Evolutionary conservation across 2,888 invertebrate species (phyloP).

Genomic region (Neria commutata): DNA sequence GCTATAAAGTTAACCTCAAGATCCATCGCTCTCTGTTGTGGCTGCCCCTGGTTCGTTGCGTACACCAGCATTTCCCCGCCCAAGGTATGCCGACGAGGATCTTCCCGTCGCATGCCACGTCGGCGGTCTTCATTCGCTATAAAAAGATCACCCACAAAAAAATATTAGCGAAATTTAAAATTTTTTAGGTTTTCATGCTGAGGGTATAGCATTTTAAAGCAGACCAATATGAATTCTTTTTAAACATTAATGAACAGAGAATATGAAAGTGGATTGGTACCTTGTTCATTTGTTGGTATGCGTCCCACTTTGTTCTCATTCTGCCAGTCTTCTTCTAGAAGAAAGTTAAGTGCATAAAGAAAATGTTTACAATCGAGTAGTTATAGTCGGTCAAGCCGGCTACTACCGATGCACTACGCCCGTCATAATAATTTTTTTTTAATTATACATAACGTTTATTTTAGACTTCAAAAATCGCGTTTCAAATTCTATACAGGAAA

Average conservation of each 20-base stretch:
- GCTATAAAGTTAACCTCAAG: constrained; percentile 69
- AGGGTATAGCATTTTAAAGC: too few species aligned
- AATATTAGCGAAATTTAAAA: neutral
- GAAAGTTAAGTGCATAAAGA: too few species aligned
- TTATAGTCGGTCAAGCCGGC: too few species aligned
- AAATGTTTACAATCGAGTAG: too few species aligned
- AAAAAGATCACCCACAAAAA: constrained; percentile 16
- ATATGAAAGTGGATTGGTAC: constrained; percentile 37
- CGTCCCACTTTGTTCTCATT: constrained; percentile 63
- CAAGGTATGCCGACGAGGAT: constrained; percentile 82
- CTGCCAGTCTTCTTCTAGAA: constrained; percentile 72
- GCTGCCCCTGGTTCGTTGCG: constrained; percentile 57
- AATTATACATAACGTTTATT: too few species aligned
- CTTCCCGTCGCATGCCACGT: constrained; percentile 70
- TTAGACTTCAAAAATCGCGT: too few species aligned
- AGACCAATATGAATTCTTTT: neutral
- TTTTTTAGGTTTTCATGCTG: neutral
- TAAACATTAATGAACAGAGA: neutral
- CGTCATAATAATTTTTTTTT: too few species aligned
- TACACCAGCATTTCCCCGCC: constrained; percentile 76
- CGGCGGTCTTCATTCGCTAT: constrained; percentile 54
- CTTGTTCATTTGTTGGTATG: constrained; percentile 58
- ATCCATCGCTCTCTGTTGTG: constrained; percentile 71
- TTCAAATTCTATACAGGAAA: too few species aligned
- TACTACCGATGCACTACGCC: too few species aligned